Base-by-base conservation (phyloP, 2,888 invertebrate species). In the Polia nebulosa region DNA sequence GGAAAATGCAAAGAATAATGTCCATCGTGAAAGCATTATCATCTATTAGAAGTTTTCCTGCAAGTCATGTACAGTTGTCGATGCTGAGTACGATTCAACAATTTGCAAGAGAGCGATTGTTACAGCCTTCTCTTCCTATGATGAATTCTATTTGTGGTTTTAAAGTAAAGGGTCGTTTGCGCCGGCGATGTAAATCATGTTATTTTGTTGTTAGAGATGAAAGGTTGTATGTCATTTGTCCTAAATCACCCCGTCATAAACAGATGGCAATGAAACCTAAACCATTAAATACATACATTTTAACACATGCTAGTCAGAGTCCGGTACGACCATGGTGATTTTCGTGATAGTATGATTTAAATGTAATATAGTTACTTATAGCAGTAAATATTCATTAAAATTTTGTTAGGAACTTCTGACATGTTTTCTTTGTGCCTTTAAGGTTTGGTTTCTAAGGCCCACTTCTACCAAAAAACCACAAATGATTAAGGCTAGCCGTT, bases 171-270 rank as follows among this genome's bases (percentile, higher is more conserved):
- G 97, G 97, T 7, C 90, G 90, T 20, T 93, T 98, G 36, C 96
- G 95, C 67, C 96, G 97, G 63, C 96, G 98, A 47, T 99, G 99
- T 87, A 97, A 97, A 90, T 97, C 97, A 85, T 99, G 99, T 88
- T 97, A 97, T 85, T 96, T 97, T 85, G 97, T 98, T 15, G 93
- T 96, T 51, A 93, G 97, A 65, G 96, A 97, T 82, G 96, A 97
- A 80, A 96, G 97, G 69, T 87, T 96, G 81, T 97, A 97, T 90
- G 97, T 98, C 49, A 96, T 97, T 79, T 99, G 98, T 83, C 97
- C 97, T 64, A 97, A 97, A 34, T 97, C 97, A 87, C 97, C 97
- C 27, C 96, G 98, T 44, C 98, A 99, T 88, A 98, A 98, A 87
- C 98, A 98, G 92, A 97, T 97, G 96, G 93, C 97, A 20, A 97